Evolutionary conservation across 2,797 vertebrate species (phyloP).

Genomic region (Pipistrellus pygmaeus): DNA sequence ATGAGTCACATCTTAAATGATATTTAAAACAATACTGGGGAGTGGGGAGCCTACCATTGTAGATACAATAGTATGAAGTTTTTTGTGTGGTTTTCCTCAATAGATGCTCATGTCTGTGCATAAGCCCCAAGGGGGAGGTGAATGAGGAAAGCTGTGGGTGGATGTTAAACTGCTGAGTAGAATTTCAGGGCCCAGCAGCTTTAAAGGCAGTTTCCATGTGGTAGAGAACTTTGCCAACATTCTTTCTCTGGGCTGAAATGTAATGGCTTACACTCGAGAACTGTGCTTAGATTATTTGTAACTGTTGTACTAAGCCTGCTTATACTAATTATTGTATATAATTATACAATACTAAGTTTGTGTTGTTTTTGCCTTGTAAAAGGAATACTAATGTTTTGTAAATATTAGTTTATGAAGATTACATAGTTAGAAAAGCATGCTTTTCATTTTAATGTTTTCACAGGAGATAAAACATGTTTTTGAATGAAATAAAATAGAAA

Average conservation of each 20-base stretch:
- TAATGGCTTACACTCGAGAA: slow-evolving; percentile 83
- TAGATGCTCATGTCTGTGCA: slow-evolving; percentile 72
- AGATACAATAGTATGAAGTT: slow-evolving; percentile 77
- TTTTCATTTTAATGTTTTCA: slow-evolving; percentile 84
- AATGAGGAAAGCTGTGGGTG: slow-evolving; percentile 75
- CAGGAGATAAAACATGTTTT: slow-evolving; percentile 83
- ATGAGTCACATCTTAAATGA: slow-evolving; percentile 31
- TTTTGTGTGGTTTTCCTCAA: slow-evolving; percentile 79
- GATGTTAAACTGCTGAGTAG: slow-evolving; percentile 78
- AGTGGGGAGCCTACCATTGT: slow-evolving; percentile 84
- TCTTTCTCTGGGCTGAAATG: slow-evolving; percentile 84
- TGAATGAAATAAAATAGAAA: slow-evolving; percentile 74
- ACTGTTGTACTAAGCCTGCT: background rate
- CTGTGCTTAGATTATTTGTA: slow-evolving; percentile 74
- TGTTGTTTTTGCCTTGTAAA: background rate
- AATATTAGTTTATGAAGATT: slow-evolving; percentile 75
- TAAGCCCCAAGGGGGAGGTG: slow-evolving; percentile 76
- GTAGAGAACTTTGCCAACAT: slow-evolving; percentile 83
- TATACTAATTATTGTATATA: background rate
- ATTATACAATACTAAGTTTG: background rate
- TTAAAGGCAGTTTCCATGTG: slow-evolving; percentile 85
- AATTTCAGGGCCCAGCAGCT: slow-evolving; percentile 75
- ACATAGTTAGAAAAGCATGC: slow-evolving; percentile 77
- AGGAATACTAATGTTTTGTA: slow-evolving; percentile 61
- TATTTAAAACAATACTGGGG: slow-evolving; percentile 65